Evolutionary conservation across 2,113 vertebrate species (phyloP), one percentile per base, ranked within the genome.

Genomic region (Istiophorus platypterus): DNA sequence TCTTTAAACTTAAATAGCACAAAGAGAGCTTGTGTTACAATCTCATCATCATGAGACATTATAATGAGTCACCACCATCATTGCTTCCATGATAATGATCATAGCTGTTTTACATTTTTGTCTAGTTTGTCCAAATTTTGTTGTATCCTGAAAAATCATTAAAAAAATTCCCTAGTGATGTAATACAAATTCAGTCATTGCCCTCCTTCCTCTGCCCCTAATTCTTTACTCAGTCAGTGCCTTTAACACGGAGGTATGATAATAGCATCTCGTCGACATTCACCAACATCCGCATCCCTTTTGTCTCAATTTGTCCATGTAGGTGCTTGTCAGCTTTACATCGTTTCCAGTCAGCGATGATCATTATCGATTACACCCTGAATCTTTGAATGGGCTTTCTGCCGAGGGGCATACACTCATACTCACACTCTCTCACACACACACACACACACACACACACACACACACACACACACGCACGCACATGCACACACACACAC

Each of bases 391-490:
- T 88, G 81, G 65, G 45, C 51, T 62, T 22, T 68, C 24, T 69
- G 54, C 61, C 61, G 24, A 84, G 52, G 24, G 24, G 61, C 88
- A 78, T 72, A 87, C 82, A 58, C 49, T 83, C 88, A 90, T 89
- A 54, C 29, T 49, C 56, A 68, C 56, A 68, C 54, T n/a, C n/a
- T n/a, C n/a, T n/a, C n/a, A 84, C 88, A 90, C 89, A 54, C 29
- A 59, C 56, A 68, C 56, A 68, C 54, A 39, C 92, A 84, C 88
- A 90, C 89, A 54, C 29, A 68, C 54, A 69, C 92, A 84, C 88
- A 89, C 89, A 52, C 37, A 82, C 85, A 89, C 90, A 83, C 24
- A 85, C 87, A 67, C 89, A 82, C 86, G 88, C 90, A 83, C 24
- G 84, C 87, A 69, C 63, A 62, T 41, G 45, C 62, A 59, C 56